phyloP scores from a whole-genome alignment of 2,113 vertebrate genomes.

The Eidolon helvum region DNA sequence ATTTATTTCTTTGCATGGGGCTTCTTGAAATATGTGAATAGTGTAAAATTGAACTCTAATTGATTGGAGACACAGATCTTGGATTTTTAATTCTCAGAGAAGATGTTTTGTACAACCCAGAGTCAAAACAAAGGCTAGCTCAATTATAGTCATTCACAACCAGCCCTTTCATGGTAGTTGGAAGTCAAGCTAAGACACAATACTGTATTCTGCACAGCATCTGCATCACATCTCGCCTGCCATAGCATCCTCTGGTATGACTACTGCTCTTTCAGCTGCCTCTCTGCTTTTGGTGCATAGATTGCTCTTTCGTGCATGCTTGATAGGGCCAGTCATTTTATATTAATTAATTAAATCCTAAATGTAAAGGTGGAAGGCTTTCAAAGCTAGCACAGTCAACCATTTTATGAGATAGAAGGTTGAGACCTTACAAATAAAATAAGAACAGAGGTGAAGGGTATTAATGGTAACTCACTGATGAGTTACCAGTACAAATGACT shows the following conservation, averaged over 20 bases:
- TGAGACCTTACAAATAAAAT: background rate
- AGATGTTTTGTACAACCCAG: background rate
- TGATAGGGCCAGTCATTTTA: background rate
- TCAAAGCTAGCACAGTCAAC: background rate
- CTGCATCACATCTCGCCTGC: no score
- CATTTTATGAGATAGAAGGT: background rate
- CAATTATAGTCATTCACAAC: background rate
- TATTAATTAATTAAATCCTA: background rate
- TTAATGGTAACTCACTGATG: background rate
- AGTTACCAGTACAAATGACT: background rate
- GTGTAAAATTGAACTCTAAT: background rate
- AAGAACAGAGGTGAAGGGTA: background rate
- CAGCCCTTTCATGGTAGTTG: background rate
- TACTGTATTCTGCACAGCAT: accelerated
- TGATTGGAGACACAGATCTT: background rate
- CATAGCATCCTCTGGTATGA: accelerated
- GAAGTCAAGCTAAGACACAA: background rate
- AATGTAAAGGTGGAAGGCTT: background rate
- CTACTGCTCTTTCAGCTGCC: background rate
- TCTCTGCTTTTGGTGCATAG: background rate
- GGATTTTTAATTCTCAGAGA: background rate
- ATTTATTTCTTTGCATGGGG: background rate
- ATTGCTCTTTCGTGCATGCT: background rate
- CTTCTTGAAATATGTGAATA: background rate
- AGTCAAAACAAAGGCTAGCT: background rate